A percentile compares a stretch with the other conserved stretches of the same genome.
These are phyloP conservation scores for Eospalax fontanierii DNA, from an alignment of 2,797 vertebrate genomes.

Conservation along the genomic window DNA sequence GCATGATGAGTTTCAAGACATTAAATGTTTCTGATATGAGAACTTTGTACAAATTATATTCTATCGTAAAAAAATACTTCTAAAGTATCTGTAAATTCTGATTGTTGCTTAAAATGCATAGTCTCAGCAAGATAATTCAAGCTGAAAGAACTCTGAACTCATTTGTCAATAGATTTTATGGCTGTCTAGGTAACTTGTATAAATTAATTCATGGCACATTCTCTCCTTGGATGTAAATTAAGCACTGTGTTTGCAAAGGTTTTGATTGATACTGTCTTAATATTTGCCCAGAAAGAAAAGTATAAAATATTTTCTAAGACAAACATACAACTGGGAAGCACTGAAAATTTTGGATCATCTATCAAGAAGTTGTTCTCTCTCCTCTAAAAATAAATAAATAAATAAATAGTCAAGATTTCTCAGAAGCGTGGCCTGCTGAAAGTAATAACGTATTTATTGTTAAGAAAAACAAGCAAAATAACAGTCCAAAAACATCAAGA, in stretches of 20 bases:
- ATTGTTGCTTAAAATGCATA: not conserved
- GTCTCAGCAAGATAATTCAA: not conserved
- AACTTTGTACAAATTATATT: not conserved
- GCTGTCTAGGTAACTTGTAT: not conserved
- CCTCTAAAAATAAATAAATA: not conserved
- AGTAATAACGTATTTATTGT: not conserved
- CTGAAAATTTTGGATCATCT: not conserved
- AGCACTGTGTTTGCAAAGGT: not conserved
- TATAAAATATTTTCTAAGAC: not conserved
- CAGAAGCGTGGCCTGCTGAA: constrained; percentile 25
- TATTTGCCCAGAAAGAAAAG: constrained; percentile 45
- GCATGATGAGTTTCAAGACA: constrained; percentile 31
- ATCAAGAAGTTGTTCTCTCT: not conserved
- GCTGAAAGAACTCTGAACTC: constrained; percentile 21
- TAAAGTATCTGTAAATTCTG: not conserved
- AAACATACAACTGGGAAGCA: not conserved
- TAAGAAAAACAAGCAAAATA: constrained; percentile 35
- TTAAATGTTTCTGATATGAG: not conserved
- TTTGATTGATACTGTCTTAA: not conserved
- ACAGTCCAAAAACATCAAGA: constrained; percentile 36
- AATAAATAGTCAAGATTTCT: not conserved
- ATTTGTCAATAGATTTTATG: constrained; percentile 28
- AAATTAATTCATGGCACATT: constrained; percentile 8
- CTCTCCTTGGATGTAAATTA: constrained; percentile 6
- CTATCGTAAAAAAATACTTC: not conserved